Percentiles rank a stretch among this genome's conserved stretches.
These are phyloP conservation scores for Eupithecia inturbata DNA, from an alignment of 2,888 invertebrate species.

Conservation along the genomic window DNA sequence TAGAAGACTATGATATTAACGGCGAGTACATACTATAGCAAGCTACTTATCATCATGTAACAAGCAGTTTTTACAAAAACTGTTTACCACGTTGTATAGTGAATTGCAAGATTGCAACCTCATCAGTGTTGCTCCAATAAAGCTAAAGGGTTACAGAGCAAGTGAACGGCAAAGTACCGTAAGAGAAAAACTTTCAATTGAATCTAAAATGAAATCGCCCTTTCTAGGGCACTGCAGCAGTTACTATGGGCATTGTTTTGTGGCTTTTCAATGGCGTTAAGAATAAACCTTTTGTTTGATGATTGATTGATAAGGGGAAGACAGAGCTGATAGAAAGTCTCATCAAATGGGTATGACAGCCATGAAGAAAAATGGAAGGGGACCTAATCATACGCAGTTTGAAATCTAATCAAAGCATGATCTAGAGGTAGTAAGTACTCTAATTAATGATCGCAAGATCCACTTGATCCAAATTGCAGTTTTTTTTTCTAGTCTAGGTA, in stretches of 20 bases:
- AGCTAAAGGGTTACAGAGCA: constrained; percentile 34
- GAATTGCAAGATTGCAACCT: constrained; percentile 16
- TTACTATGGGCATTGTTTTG: constrained; percentile 17
- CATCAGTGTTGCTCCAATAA: constrained; percentile 36
- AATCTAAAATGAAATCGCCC: constrained; percentile 54
- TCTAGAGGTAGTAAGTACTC: too few species aligned
- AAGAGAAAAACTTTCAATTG: constrained; percentile 50
- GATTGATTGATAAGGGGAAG: constrained; percentile 19
- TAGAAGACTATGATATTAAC: not conserved
- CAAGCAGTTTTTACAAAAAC: not conserved
- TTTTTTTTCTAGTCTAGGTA: not conserved
- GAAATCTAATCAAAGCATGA: not conserved
- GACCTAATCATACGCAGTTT: not conserved
- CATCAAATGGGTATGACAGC: not conserved
- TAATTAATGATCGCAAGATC: not conserved
- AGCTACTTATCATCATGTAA: not conserved
- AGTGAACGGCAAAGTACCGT: constrained; percentile 43
- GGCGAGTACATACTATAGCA: not conserved
- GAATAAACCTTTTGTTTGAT: constrained; percentile 9
- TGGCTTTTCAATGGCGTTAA: constrained; percentile 3
- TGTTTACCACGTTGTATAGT: not conserved
- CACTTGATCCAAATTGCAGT: not conserved
- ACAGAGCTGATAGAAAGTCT: not conserved
- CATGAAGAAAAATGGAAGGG: not conserved
- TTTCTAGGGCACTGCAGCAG: constrained; percentile 45